Base-by-base conservation (phyloP, 64 coral and sea anemone species). In the Actinia equina region DNA sequence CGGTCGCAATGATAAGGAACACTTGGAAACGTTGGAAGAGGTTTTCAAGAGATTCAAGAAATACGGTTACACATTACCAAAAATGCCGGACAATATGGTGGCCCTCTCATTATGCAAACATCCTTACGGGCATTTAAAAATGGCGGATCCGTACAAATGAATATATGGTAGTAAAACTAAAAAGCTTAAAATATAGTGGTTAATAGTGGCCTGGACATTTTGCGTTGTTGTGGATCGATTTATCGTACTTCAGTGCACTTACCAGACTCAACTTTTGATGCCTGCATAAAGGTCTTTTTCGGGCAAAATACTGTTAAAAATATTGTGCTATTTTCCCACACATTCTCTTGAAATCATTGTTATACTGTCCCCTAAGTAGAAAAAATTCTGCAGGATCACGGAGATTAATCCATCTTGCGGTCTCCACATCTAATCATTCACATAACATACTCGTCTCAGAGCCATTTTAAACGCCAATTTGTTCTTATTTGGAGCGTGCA, bases 221-320 rank as follows among this genome's bases (percentile, higher is more conserved):
- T 77, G 26, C 25, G 74, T 8, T 77, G 25, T 77, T 77, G 0
- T 77, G 7, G 8, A 44, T 42, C 27, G 2, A 77, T 30, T 77
- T 42, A 77, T 77, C 43, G 14, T 17, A 77, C 74, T 44, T 77
- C 25, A 77, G 17, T 77, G 74, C 30, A 77, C 74, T 77, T 77
- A 77, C 74, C 74, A 77, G 74, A 30, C 11, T 77, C 11, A 42
- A 15, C 2, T 30, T 77, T 9, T 42, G 74, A 77, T 30, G 74
- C 74, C 27, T 77, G 14, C 74, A 77, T 44, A 13, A 42, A 77
- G 11, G 14, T 77, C 8, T 77, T 42, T 1, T 30, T 77, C 25
- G 20, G 74, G 37, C 74, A 77, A 41, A 77, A 41, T 77, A 44
- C 27, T 14, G 74, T 18, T 77, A 30, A 30, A 77, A 41, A 42